Evolutionary conservation across 2,113 vertebrate species (phyloP).

Genomic region (Pelecanoides urinatrix): DNA sequence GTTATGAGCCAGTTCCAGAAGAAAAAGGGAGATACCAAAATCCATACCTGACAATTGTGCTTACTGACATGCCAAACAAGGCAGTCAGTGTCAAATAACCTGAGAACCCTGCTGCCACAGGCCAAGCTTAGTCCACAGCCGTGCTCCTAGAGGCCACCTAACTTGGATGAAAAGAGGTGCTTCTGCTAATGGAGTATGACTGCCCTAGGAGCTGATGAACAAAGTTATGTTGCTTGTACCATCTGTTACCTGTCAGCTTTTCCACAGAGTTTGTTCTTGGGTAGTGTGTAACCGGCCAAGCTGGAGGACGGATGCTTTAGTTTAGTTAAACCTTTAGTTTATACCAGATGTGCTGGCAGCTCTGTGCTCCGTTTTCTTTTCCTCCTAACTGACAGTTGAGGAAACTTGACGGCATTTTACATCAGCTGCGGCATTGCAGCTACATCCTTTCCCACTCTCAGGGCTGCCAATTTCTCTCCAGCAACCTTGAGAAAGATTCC

Average conservation of each 20-base stretch:
- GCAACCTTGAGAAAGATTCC: neutral
- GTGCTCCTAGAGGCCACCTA: neutral
- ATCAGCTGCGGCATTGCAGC: neutral
- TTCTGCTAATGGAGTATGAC: neutral
- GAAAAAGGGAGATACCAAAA: neutral
- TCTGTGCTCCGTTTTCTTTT: slow-evolving; percentile 24
- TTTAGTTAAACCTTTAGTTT: slow-evolving; percentile 32
- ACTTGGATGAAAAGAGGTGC: neutral
- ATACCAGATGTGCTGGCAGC: slow-evolving; percentile 41
- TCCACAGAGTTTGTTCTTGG: slow-evolving; percentile 11
- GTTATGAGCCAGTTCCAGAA: neutral
- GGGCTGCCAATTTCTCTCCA: slow-evolving; percentile 17
- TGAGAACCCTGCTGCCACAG: neutral
- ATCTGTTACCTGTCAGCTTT: slow-evolving; percentile 46
- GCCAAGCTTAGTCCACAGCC: neutral
- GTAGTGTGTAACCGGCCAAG: neutral
- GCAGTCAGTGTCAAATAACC: neutral
- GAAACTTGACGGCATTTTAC: slow-evolving; percentile 37
- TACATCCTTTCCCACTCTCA: neutral
- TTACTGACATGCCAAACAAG: neutral
- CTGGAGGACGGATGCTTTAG: neutral
- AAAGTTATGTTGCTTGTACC: neutral
- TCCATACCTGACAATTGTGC: neutral
- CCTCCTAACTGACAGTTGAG: slow-evolving; percentile 4
- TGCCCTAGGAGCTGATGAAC: neutral